Base-by-base conservation (phyloP, 1,140 invertebrate genomes). In the Rhagoletis zephyria region DNA sequence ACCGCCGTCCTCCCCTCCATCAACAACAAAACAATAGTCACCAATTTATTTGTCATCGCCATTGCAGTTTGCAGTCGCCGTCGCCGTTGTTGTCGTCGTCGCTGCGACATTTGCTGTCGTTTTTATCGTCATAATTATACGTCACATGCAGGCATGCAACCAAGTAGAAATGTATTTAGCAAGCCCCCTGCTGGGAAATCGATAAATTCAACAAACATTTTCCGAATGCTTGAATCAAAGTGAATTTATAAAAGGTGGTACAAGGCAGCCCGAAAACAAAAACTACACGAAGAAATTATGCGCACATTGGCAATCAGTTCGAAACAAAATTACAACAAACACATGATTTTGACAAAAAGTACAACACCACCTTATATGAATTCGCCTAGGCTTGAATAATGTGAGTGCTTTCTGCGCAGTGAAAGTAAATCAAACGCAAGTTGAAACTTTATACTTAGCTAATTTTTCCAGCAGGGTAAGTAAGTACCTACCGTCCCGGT, bases 91-190 rank as follows among this genome's bases (percentile, higher is more conserved):
- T 16, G 48, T 3, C 67, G 67, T 7, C 16, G 4, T 19, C 6
- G 16, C 45, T 51, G 12, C n/a, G 14, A n/a, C 48, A 56, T 56
- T 19, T 81, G 42, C 6, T 74, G 65, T 30, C 19, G 14, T 48
- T 2, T 56, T 56, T 56, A 81, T 81, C 7, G 51, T 81, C 74
- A 81, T 81, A 81, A 81, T 81, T 81, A 74, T 51, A 81, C 74
- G 51, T 81, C 74, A 59, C 51, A 19, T 56, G 51, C 74, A 81
- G 74, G 0, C 5, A 30, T 51, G 6, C 0, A 6, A 81, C 40
- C n/a, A 30, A 30, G 61, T 4, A 16, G 61, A 16, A 30, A 14
- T 63, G 4, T 63, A 63, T 9, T 16, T 14, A 14, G 4, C 61
- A 14, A 16, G 61, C n/a, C 9, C 61, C 61, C 12, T 14, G 61